Conservation (phyloP, 2,888 invertebrate genomes). For the Exephanes ischioxanthus region DNA sequence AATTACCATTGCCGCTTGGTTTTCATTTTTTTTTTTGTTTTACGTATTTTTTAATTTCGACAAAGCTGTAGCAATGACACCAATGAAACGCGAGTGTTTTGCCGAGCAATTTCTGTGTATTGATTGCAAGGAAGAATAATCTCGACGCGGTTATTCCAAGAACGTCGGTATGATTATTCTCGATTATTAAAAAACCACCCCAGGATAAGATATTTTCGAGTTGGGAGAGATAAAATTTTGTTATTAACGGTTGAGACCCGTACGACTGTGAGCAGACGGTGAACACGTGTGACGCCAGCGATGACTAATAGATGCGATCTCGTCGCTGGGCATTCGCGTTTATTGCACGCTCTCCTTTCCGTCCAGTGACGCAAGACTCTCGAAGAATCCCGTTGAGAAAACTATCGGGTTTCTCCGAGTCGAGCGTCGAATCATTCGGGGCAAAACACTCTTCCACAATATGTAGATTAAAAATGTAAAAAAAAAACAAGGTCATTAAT, state of each 20-base stretch:
- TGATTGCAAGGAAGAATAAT: neutral
- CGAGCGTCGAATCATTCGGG: neutral
- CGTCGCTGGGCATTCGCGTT: slow-evolving; percentile 6
- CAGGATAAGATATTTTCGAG: neutral
- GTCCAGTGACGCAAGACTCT: slow-evolving; percentile 8
- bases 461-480: neutral
- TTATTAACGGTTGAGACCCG: neutral
- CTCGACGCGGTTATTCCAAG: neutral
- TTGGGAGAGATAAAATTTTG: neutral
- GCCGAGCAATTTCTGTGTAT: neutral
- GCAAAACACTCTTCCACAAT: neutral
- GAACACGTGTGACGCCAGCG: slow-evolving; percentile 32
- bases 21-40: neutral
- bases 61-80: neutral
- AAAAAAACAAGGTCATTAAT: slow-evolving; percentile 7
- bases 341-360: slow-evolving; percentile 3
- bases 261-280: slow-evolving; percentile 15
- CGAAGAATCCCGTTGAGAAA: neutral
- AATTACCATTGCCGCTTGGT: neutral
- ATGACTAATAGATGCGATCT: slow-evolving; percentile 42
- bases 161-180: neutral
- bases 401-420: neutral
- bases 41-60: neutral
- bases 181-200: neutral
- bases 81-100: slow-evolving; percentile 1